phyloP scores from a whole-genome alignment of 2,113 vertebrate genomes.

The Anarhynchus alexandrinus region DNA sequence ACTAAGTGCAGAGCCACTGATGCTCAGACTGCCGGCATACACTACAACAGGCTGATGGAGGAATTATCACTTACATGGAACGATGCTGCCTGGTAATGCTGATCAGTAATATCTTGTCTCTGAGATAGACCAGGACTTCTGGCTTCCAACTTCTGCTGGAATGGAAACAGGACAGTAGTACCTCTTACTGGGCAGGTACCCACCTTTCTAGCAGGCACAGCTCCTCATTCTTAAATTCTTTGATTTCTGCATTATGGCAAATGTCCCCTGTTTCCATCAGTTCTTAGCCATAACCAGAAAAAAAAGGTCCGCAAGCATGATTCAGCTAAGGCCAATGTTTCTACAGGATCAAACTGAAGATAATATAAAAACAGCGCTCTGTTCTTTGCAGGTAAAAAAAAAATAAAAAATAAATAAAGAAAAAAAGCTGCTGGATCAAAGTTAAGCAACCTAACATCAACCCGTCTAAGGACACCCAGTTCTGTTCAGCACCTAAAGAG shows the following conservation, averaged over 20 bases:
- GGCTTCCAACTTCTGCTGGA: not conserved
- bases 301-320: fast-evolving
- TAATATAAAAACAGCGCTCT: not conserved
- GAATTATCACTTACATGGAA: not conserved
- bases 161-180: not conserved
- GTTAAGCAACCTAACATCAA: not conserved
- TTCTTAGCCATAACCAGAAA: not conserved
- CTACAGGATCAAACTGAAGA: not conserved
- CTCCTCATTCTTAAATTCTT: not conserved
- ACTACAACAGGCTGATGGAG: not conserved
- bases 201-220: not conserved
- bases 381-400: not conserved
- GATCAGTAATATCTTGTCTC: not conserved
- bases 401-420: not conserved
- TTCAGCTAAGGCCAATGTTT: not conserved
- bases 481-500: not conserved
- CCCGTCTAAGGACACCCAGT: not conserved
- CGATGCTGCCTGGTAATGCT: not conserved
- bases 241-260: not conserved
- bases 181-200: not conserved
- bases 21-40: not conserved
- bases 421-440: not conserved
- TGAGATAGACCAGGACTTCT: not conserved
- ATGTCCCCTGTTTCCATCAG: not conserved
- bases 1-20: not conserved